Base-by-base conservation (phyloP, 2,888 invertebrate species). In the Doris montereyensis region DNA sequence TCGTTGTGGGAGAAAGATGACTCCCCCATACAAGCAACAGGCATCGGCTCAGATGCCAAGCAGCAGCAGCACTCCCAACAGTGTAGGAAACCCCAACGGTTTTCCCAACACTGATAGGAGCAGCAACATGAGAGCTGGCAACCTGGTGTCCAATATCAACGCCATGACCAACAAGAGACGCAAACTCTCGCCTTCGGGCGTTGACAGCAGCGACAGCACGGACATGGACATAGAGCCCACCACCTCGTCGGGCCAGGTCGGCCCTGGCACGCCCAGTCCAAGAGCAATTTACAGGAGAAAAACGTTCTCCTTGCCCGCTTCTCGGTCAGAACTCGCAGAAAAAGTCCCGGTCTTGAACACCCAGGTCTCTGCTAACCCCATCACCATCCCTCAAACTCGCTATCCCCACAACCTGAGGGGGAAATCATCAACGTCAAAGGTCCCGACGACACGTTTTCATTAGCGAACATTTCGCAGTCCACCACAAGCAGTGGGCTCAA, bases 311-410 rank as follows among this genome's bases (percentile, higher is more conserved):
- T 90, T 65, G 87, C 89, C 10, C 85, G 83, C 84, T 90, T 71
- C 84, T 90, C 76, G 86, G 89, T 2, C 86, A 87, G 77, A 86
- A 84, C 71, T 81, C 86, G 0, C 82, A 85, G 0, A 83, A 81
- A 17, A 83, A 82, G 89, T 89, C 73, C 87, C 86, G 10, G 87
- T 88, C 57, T 84, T 88, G 8, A 88, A 87, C 77, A 88, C 88
- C 4, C 82, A 85, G 52, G 81, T 85, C 72, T 86, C 87, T 4
- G 85, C 86, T 21, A 82, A 77, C 32, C 78, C 78, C 8, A 85
- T 85, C 8, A 85, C 83, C 1, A 84, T 86, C 85, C 95, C 96
- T 62, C 95, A 95, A 91, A 88, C 88, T 32, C 87, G 90, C 62
- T 86, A 92, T n/a, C n/a, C n/a, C n/a, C n/a, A n/a, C n/a, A n/a